These are phyloP conservation scores for Caerostris darwini DNA, from an alignment of 1,140 invertebrate species.

Conservation along the genomic window DNA sequence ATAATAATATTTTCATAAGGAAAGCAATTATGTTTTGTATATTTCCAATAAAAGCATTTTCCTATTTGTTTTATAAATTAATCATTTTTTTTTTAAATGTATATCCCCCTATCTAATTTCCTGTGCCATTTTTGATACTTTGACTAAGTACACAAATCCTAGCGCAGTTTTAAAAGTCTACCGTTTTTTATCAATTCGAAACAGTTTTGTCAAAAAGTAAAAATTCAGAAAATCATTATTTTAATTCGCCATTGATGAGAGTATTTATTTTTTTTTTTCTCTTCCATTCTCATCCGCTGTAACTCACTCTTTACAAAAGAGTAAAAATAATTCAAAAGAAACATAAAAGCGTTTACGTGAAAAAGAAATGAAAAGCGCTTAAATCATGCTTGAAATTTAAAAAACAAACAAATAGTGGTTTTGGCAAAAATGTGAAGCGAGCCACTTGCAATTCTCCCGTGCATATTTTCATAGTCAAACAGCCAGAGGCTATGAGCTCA, in stretches of 20 bases:
- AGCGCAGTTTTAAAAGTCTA: not conserved
- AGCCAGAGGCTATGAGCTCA: slow-evolving; percentile 57
- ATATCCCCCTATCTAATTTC: not conserved
- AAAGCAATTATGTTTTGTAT: not conserved
- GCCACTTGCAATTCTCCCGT: slow-evolving; percentile 73
- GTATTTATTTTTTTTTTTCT: slow-evolving; percentile 12
- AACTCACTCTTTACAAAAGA: not conserved
- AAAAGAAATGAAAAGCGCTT: slow-evolving; percentile 62
- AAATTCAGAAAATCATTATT: slow-evolving; percentile 36
- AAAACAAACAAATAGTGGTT: slow-evolving; percentile 72
- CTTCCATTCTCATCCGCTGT: not conserved
- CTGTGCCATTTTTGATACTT: not conserved
- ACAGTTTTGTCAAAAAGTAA: not conserved
- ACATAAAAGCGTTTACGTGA: slow-evolving; percentile 13
- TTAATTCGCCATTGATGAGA: slow-evolving; percentile 55
- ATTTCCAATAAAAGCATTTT: not conserved
- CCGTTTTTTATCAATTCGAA: not conserved
- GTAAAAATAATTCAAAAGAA: slow-evolving; percentile 63
- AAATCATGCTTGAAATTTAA: slow-evolving; percentile 77
- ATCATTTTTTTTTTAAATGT: not conserved
- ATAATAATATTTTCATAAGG: no score
- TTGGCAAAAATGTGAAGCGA: slow-evolving; percentile 69
- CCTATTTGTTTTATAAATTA: not conserved
- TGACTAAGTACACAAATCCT: not conserved
- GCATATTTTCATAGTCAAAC: slow-evolving; percentile 77